Conservation (phyloP, 2,797 vertebrate species). For the Caiman crocodilus region DNA sequence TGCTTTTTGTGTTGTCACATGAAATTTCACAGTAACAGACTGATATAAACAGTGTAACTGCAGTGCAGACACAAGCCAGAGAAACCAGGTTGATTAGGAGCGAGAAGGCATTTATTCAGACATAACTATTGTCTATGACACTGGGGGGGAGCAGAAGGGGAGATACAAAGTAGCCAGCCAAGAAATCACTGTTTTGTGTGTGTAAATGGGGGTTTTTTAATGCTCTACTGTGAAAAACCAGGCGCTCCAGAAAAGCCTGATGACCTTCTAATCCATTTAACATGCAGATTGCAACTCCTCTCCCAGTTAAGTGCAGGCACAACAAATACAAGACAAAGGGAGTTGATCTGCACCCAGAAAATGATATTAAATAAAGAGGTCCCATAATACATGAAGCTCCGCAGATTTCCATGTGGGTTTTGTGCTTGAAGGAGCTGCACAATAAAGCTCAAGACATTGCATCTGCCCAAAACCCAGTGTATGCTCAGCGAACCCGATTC, state of each 20-base stretch:
- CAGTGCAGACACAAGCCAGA: constrained; percentile 31
- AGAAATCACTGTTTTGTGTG: constrained; percentile 65
- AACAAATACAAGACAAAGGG: not conserved
- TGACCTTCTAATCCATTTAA: not conserved
- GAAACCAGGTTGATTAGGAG: constrained; percentile 61
- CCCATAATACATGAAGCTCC: constrained; percentile 36
- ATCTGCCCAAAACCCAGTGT: constrained; percentile 13
- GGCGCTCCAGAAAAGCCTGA: not conserved
- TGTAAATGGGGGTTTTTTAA: not conserved
- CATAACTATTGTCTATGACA: constrained; percentile 76
- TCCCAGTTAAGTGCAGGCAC: not conserved
- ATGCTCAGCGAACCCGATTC: not conserved
- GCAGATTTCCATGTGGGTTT: constrained; percentile 49
- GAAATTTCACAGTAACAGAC: constrained; percentile 68
- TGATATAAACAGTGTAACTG: constrained; percentile 53
- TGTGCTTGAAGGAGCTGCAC: constrained; percentile 38
- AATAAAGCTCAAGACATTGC: constrained; percentile 42
- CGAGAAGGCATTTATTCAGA: constrained; percentile 72
- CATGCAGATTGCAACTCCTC: constrained; percentile 11
- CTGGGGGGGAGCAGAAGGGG: constrained; percentile 58
- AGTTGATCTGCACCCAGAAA: not conserved
- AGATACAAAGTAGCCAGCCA: constrained; percentile 65
- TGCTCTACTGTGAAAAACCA: constrained; percentile 35
- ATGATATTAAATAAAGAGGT: constrained; percentile 13
- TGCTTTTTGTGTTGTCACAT: constrained; percentile 57